Evolutionary conservation across 2,797 vertebrate species (phyloP), one percentile per base, ranked within the genome.

Genomic region (Lithobates sylvaticus): DNA sequence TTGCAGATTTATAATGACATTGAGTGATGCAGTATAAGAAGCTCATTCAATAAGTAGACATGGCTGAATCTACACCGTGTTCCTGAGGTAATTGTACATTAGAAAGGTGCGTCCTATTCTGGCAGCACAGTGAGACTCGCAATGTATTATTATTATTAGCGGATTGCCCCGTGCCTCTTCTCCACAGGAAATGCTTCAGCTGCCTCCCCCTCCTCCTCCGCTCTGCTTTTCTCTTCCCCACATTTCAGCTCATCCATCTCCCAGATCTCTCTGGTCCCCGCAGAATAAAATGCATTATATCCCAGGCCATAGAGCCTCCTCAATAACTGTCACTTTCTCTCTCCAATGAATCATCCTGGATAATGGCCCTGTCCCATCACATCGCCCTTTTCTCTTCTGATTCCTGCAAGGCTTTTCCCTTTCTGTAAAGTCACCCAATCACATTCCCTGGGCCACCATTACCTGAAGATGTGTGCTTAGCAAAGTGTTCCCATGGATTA

Each of bases 141-240:
- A 54, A 67, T 61, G 79, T 27, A 81, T 72, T 81, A 81, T 81
- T 71, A 81, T 16, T 71, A 81, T 54, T 18, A 54, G 47, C n/a
- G 29, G 21, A 81, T 81, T 39, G 70, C 36, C 69, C 16, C 36
- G 54, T 70, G 23, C 10, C 44, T 71, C 78, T 18, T 54, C 70
- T 81, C 61, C 47, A 73, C 79, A 81, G 79, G 79, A 81, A 81
- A 81, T 81, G 50, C 77, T 82, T 39, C 50, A 5, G 64, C 86
- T 61, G 54, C 61, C 84, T 76, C 78, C 58, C 84, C 50, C 67
- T 70, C 64, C 78, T 34, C 26, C 68, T 84, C 72, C 74, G 50
- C 29, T 39, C 65, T 71, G 39, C 44, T 21, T 67, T 67, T 78
- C 68, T 21, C 84, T 74, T 70, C 76, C 70, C 77, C 71, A 75